Base-by-base conservation (phyloP, 2,113 vertebrate species). In the Hyla sarda region DNA sequence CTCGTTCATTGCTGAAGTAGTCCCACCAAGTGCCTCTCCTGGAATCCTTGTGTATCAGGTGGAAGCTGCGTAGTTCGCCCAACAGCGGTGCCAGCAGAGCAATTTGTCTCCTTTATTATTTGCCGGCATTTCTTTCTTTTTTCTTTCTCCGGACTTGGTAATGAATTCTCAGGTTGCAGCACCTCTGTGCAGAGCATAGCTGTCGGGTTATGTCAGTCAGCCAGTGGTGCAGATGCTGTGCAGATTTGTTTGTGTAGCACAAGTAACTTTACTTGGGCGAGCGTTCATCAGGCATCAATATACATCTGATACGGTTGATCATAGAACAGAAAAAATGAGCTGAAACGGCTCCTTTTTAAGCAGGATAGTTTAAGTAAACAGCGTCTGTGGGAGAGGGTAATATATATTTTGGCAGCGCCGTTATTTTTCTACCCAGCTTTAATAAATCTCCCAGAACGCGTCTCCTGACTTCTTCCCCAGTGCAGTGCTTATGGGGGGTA, bases 241-340 rank as follows among this genome's bases (percentile, higher is more conserved):
- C 85, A 87, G 84, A 73, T 81, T 72, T 86, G 76, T 86, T 86
- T 77, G 71, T 81, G 48, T 52, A 72, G 21, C 54, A n/a, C 9
- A 60, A 80, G 48, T 81, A n/a, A 28, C 37, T 56, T 54, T 30
- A 23, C 65, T 74, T 34, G 45, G 76, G 50, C 76, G 47, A n/a
- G n/a, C 50, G 74, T 41, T 54, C 77, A 60, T 73, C 34, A 80
- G 50, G 48, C 65, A n/a, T 62, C 17, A 28, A 34, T 62, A 74
- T 72, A 34, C 78, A 82, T 79, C 58, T 60, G 77, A 81, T 86
- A 86, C 17, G 62, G 78, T 73, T 86, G 84, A 81, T 87, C 85
- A 47, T 74, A 32, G 65, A 82, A 13, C 67, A 74, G 65, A 86
- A 69, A n/a, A 73, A 56, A 73, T 81, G 25, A 67, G 58, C 77